Percentiles rank a stretch among this genome's conserved stretches.
Conservation (phyloP, 2,797 vertebrate genomes). For the Smutsia temminckii region DNA sequence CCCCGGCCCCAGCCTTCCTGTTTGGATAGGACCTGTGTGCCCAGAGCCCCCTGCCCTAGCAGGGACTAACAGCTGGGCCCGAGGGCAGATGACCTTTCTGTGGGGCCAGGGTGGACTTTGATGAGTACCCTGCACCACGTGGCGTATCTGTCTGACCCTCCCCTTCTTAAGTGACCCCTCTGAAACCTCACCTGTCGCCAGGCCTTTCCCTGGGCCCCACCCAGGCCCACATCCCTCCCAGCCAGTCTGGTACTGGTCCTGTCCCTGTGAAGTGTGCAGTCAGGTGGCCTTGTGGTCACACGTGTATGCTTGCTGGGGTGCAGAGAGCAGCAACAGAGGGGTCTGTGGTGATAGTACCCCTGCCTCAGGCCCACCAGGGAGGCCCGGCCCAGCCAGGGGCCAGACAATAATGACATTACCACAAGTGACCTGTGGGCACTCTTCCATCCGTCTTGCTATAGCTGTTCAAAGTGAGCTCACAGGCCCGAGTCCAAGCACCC, state of each 20-base stretch:
- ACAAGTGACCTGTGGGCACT: rapidly evolving
- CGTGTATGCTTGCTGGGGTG: background rate
- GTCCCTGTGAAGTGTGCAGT: background rate
- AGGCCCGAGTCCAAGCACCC: rapidly evolving
- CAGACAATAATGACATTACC: rapidly evolving
- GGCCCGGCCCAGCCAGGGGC: too few relatives aligned
- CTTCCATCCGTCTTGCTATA: background rate
- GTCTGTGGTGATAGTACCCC: rapidly evolving
- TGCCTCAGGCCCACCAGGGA: rapidly evolving
- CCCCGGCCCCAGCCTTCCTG: rapidly evolving
- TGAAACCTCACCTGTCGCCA: background rate
- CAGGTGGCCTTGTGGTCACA: background rate
- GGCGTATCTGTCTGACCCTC: background rate
- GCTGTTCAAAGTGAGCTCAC: rapidly evolving
- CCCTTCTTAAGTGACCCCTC: background rate
- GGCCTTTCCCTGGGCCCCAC: background rate
- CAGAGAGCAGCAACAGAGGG: background rate
- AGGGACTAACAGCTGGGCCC: rapidly evolving
- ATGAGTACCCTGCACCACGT: background rate
- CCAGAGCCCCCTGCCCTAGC: background rate
- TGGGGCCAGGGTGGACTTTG: background rate
- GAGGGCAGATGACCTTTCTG: too few relatives aligned
- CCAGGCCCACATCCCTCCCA: background rate
- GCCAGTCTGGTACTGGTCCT: background rate
- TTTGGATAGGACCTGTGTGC: background rate